Conservation (phyloP, 2,113 vertebrate genomes). For the Eudyptes chrysolophus region DNA sequence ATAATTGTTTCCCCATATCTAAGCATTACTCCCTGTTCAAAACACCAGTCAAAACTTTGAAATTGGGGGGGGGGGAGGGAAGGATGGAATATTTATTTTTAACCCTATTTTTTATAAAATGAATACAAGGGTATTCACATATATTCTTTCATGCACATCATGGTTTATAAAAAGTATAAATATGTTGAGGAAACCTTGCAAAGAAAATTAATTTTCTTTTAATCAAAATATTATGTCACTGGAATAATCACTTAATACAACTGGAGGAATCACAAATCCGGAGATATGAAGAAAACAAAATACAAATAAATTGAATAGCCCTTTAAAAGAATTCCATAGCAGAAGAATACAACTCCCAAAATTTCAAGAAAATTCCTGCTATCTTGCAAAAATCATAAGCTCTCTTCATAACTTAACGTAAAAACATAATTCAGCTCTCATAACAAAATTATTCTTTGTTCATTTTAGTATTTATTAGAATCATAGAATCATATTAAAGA, state of each 20-base stretch:
- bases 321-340: neutral
- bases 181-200: neutral
- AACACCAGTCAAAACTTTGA: neutral
- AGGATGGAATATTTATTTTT: neutral
- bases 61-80: neutral
- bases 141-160: neutral
- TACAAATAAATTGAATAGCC: neutral
- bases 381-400: neutral
- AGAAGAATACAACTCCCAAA: neutral
- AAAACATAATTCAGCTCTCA: neutral
- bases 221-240: neutral
- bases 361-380: neutral
- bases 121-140: neutral
- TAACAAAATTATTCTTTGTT: neutral
- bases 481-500: neutral
- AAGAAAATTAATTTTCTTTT: neutral
- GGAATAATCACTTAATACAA: neutral
- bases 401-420: neutral
- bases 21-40: neutral
- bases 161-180: neutral
- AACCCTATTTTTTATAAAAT: neutral
- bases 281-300: neutral
- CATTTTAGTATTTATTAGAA: neutral
- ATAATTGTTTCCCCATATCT: neutral
- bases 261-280: neutral